Percentiles rank a stretch among this genome's conserved stretches.
These are phyloP conservation scores for Pristionchus exspectatus DNA, from an alignment of 2,888 invertebrate species.

Conservation along the genomic window DNA sequence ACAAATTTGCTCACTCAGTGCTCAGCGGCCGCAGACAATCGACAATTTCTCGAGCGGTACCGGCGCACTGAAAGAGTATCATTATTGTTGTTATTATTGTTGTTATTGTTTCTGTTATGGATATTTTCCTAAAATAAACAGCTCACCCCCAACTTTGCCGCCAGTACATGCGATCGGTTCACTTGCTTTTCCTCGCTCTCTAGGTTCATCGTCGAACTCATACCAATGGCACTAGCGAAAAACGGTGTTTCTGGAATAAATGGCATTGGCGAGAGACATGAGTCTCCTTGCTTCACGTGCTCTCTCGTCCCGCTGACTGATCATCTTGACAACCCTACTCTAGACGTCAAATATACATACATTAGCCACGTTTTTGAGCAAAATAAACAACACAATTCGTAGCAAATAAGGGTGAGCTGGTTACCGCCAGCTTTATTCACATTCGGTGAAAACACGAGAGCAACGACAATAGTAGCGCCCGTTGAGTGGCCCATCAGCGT, in stretches of 20 bases:
- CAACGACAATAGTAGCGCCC: background rate
- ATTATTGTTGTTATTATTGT: background rate
- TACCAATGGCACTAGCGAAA: background rate
- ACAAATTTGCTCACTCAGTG: background rate
- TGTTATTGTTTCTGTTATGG: background rate
- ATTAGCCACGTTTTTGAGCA: no score
- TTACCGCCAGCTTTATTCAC: background rate
- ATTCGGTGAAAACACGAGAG: background rate
- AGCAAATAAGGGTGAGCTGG: no score
- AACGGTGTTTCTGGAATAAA: background rate
- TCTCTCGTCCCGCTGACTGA: no score
- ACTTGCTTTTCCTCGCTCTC: conserved; percentile 32
- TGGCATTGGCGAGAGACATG: no score
- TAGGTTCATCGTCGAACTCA: background rate
- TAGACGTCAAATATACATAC: no score
- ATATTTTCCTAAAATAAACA: background rate
- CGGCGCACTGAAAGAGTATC: conserved; percentile 9
- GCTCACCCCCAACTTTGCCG: background rate
- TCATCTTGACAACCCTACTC: no score
- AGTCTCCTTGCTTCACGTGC: no score
- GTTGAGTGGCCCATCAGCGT: conserved; percentile 41
- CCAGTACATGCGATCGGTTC: background rate
- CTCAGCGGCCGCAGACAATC: background rate
- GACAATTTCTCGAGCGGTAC: conserved; percentile 1
- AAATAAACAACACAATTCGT: background rate